Conservation (phyloP, 2,113 vertebrate genomes). For the Copsychus sechellarum region DNA sequence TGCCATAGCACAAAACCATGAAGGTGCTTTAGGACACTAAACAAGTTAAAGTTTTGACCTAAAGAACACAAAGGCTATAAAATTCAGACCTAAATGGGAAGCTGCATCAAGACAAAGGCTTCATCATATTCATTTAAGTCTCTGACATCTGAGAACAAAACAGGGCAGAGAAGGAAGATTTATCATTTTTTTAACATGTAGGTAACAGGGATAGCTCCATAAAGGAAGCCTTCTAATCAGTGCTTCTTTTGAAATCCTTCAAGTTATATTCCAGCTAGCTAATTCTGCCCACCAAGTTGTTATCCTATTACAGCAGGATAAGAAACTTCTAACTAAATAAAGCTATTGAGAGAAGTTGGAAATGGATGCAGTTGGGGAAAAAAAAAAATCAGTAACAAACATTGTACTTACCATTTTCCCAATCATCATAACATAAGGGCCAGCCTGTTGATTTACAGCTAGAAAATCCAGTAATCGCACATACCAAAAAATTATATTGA, state of each 20-base stretch:
- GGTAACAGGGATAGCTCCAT: neutral
- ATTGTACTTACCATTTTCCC: slow-evolving; percentile 93
- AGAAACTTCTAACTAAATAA: neutral
- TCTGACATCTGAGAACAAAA: neutral
- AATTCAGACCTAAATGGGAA: neutral
- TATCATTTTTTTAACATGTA: neutral
- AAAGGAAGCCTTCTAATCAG: neutral
- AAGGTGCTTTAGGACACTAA: neutral
- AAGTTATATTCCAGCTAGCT: neutral
- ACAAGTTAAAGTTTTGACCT: neutral
- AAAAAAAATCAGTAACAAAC: neutral
- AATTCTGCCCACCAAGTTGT: neutral
- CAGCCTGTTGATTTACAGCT: slow-evolving; percentile 97
- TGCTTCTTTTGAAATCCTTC: neutral
- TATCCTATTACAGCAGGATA: neutral
- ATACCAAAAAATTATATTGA: slow-evolving; percentile 99
- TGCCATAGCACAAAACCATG: neutral
- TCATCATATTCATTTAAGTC: neutral
- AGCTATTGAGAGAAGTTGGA: neutral
- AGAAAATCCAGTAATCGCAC: slow-evolving; percentile 95
- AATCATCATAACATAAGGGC: slow-evolving; percentile 99
- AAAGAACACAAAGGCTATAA: neutral
- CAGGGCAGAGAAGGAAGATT: neutral
- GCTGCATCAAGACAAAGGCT: neutral
- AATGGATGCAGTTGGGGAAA: neutral